Percentiles rank a stretch among this genome's conserved stretches.
These are phyloP conservation scores for Sinonovacula constricta DNA, from an alignment of 1,140 invertebrate species.

Conservation along the genomic window DNA sequence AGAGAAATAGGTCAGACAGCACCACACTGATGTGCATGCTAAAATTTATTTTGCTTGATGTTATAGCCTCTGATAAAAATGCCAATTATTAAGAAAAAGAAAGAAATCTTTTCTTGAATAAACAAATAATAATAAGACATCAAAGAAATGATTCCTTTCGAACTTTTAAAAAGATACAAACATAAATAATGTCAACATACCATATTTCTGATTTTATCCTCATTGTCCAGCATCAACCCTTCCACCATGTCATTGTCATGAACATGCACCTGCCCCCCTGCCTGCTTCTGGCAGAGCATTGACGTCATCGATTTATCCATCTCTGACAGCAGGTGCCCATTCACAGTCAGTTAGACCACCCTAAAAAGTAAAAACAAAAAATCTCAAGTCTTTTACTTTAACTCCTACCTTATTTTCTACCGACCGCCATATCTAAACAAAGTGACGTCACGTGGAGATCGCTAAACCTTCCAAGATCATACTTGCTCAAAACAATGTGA, in stretches of 20 bases:
- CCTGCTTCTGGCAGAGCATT: slow-evolving; percentile 64
- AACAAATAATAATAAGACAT: too few species aligned
- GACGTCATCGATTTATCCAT: slow-evolving; percentile 59
- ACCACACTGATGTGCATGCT: too few species aligned
- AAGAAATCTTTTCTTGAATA: too few species aligned
- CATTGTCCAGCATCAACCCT: slow-evolving; percentile 24
- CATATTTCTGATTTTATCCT: slow-evolving; percentile 34
- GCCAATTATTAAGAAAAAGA: too few species aligned
- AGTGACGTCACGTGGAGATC: slow-evolving; percentile 67
- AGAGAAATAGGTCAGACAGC: too few species aligned
- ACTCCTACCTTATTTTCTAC: too few species aligned
- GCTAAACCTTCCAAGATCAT: not conserved
- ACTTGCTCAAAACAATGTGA: not conserved
- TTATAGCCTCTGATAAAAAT: too few species aligned
- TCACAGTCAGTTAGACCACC: not conserved
- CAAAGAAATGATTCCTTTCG: too few species aligned
- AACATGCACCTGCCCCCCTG: slow-evolving; percentile 63
- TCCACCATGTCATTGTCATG: slow-evolving; percentile 51
- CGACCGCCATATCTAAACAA: slow-evolving; percentile 66
- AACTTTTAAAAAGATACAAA: too few species aligned
- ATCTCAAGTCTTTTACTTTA: too few species aligned
- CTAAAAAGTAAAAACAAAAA: not conserved
- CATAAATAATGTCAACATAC: slow-evolving; percentile 11
- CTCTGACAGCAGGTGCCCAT: slow-evolving; percentile 15
- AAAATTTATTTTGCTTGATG: too few species aligned